Percentiles rank a stretch among this genome's conserved stretches.
phyloP scores from a whole-genome alignment of 2,888 invertebrate genomes.

The Osmoderma eremita region DNA sequence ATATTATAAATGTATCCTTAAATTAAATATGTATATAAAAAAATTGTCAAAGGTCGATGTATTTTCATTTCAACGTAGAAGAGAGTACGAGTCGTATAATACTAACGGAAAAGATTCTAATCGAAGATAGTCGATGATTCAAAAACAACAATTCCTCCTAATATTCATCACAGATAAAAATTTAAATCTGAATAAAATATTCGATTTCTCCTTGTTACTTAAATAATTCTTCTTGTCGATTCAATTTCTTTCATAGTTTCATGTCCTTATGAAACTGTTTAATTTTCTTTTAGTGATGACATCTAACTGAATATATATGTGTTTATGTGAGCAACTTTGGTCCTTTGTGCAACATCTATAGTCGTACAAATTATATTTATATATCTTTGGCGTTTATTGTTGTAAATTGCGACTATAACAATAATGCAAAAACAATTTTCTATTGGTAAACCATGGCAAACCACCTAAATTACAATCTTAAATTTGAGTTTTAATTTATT shows the following conservation, averaged over 20 bases:
- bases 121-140: background rate
- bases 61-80: slow-evolving; percentile 16
- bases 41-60: slow-evolving; percentile 25
- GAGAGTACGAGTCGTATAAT: slow-evolving; percentile 9
- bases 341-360: slow-evolving; percentile 41
- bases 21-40: slow-evolving; percentile 17
- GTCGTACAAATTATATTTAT: background rate
- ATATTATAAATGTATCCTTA: slow-evolving; percentile 13
- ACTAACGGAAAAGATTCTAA: slow-evolving; percentile 16
- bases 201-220: slow-evolving; percentile 7
- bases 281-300: too few relatives aligned
- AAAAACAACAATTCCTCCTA: slow-evolving; percentile 2
- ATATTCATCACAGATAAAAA: slow-evolving; percentile 41
- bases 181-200: slow-evolving; percentile 37
- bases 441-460: slow-evolving; percentile 28
- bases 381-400: slow-evolving; percentile 34
- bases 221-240: background rate
- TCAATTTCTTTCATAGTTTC: background rate
- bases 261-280: background rate
- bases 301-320: background rate
- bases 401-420: slow-evolving; percentile 2
- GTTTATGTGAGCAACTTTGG: slow-evolving; percentile 39
- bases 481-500: background rate
- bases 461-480: slow-evolving; percentile 4
- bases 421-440: slow-evolving; percentile 30